These are phyloP conservation scores for Aptenodytes patagonicus DNA, from an alignment of 2,113 vertebrate genomes.

Conservation along the genomic window DNA sequence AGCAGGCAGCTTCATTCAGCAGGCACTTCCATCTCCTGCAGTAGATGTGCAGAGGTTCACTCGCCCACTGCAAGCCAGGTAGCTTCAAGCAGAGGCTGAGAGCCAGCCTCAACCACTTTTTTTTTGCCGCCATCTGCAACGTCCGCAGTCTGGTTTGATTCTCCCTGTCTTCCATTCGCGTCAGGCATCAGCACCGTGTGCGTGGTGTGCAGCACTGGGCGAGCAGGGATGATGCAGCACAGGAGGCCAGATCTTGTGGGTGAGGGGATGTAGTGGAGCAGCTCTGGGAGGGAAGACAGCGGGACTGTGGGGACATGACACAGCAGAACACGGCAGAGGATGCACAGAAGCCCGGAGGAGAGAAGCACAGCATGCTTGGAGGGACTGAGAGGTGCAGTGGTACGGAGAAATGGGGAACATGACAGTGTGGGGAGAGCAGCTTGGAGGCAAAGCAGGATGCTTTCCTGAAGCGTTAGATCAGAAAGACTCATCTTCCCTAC, in stretches of 20 bases:
- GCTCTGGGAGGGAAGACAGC: not conserved
- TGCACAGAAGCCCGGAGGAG: not conserved
- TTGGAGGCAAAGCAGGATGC: not conserved
- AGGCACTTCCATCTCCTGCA: not conserved
- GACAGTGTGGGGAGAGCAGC: not conserved
- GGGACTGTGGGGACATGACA: not conserved
- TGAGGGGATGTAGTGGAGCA: not conserved
- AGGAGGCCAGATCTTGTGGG: not conserved
- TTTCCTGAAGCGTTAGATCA: not conserved
- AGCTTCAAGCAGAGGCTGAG: not conserved
- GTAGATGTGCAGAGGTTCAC: not conserved
- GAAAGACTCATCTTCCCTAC: not conserved
- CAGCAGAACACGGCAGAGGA: not conserved
- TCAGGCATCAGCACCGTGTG: not conserved
- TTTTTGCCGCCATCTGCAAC: not conserved
- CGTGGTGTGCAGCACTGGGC: not conserved
- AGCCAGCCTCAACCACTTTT: not conserved
- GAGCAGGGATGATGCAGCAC: not conserved
- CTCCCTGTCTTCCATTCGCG: not conserved
- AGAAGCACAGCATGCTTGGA: not conserved
- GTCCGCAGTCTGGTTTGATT: not conserved
- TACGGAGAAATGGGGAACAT: not conserved
- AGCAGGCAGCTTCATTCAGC: not conserved
- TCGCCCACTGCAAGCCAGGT: not conserved
- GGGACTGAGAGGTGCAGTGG: not conserved